phyloP scores from a whole-genome alignment of 2,797 vertebrate species.

The Gorsachius magnificus region DNA sequence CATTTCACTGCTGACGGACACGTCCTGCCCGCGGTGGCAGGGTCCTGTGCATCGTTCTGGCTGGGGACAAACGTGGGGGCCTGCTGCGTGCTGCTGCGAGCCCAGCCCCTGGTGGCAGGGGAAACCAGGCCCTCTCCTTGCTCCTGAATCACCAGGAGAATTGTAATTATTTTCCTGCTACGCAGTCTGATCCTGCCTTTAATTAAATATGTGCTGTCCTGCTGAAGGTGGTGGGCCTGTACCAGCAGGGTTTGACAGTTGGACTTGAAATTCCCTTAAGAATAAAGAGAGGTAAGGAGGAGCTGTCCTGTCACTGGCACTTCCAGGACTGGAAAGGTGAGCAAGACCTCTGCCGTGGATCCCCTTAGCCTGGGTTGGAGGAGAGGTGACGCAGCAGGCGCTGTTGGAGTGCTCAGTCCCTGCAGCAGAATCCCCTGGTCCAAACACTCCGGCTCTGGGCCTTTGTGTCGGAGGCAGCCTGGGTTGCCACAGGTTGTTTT shows the following conservation, averaged over 20 bases:
- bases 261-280: neutral
- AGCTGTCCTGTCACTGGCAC: neutral
- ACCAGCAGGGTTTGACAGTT: neutral
- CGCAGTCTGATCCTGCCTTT: neutral
- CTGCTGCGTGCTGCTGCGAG: neutral
- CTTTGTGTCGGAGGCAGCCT: fast-evolving
- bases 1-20: neutral
- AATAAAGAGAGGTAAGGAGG: neutral
- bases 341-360: neutral
- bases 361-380: neutral
- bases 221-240: neutral
- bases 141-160: neutral
- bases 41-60: fast-evolving
- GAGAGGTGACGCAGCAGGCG: fast-evolving
- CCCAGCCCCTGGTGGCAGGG: neutral
- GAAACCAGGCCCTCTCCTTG: neutral
- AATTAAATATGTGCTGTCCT: neutral
- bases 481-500: neutral
- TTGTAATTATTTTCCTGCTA: neutral
- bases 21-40: neutral
- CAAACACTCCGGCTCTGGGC: neutral
- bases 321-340: neutral
- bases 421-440: neutral
- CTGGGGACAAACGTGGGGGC: neutral
- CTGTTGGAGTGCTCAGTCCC: neutral